phyloP scores from a whole-genome alignment of 2,888 invertebrate genomes.

The Alcis repandata region DNA sequence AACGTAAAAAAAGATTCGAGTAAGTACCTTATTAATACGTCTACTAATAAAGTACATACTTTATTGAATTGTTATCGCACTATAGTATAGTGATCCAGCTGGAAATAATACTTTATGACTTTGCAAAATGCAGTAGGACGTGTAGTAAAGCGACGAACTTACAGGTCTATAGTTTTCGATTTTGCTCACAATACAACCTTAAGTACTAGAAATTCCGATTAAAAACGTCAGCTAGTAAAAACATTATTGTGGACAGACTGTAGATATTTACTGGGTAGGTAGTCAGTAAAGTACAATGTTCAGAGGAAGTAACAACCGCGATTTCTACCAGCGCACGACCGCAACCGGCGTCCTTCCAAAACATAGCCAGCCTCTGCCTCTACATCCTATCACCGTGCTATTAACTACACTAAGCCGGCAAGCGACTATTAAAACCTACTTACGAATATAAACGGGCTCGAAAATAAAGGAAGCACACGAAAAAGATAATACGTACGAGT shows the following conservation, averaged over 20 bases:
- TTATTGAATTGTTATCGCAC: neutral
- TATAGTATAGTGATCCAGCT: neutral
- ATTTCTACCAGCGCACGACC: constrained; percentile 66
- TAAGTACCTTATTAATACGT: too few species aligned
- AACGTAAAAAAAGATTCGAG: neutral
- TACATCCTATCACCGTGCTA: constrained; percentile 56
- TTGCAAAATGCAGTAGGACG: neutral
- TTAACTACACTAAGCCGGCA: constrained; percentile 46
- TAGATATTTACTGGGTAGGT: constrained; percentile 6
- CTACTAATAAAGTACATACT: neutral
- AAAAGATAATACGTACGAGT: constrained; percentile 17
- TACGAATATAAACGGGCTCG: constrained; percentile 18
- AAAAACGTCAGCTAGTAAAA: too few species aligned
- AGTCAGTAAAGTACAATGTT: constrained; percentile 15
- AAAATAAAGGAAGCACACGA: constrained; percentile 28
- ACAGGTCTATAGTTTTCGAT: too few species aligned
- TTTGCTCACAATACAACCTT: too few species aligned
- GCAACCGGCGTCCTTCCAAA: constrained; percentile 68
- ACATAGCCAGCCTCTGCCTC: constrained; percentile 45
- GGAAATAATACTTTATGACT: neutral
- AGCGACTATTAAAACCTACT: constrained; percentile 48
- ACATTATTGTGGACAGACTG: neutral
- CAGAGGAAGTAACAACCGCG: constrained; percentile 64
- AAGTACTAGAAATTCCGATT: too few species aligned
- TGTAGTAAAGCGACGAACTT: too few species aligned